phyloP scores from a whole-genome alignment of 2,113 vertebrate species.

The Upupa epops region DNA sequence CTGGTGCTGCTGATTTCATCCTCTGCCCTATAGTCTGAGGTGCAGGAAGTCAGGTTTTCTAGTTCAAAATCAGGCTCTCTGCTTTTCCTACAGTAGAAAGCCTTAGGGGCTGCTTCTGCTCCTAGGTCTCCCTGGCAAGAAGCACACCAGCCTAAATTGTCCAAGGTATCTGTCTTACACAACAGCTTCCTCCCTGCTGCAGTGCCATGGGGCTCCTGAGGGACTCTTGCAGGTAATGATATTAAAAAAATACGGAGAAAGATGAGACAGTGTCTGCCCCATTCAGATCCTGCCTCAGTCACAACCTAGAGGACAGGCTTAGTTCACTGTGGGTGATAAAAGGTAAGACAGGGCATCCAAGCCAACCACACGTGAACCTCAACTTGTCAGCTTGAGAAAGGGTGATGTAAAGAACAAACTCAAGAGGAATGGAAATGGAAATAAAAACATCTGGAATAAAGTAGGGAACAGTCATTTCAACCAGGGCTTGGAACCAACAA shows the following conservation, averaged over 20 bases:
- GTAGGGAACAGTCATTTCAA: not conserved
- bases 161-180: not conserved
- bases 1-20: not conserved
- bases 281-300: not conserved
- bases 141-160: not conserved
- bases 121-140: not conserved
- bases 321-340: not conserved
- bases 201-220: accelerated
- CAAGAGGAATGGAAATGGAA: not conserved
- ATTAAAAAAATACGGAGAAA: not conserved
- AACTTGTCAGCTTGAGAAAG: not conserved
- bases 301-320: not conserved
- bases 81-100: not conserved
- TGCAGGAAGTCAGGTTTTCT: not conserved
- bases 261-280: not conserved
- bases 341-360: not conserved
- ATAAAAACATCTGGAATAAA: not conserved
- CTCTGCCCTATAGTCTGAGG: not conserved
- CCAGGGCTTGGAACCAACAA: not conserved
- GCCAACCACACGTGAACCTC: not conserved
- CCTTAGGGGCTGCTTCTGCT: too few species aligned
- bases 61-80: not conserved
- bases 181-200: not conserved
- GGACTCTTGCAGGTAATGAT: not conserved
- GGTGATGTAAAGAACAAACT: not conserved